A percentile compares a stretch with the other conserved stretches of the same genome.
phyloP scores from a whole-genome alignment of 2,113 vertebrate species.

The Leucopsar rothschildi region DNA sequence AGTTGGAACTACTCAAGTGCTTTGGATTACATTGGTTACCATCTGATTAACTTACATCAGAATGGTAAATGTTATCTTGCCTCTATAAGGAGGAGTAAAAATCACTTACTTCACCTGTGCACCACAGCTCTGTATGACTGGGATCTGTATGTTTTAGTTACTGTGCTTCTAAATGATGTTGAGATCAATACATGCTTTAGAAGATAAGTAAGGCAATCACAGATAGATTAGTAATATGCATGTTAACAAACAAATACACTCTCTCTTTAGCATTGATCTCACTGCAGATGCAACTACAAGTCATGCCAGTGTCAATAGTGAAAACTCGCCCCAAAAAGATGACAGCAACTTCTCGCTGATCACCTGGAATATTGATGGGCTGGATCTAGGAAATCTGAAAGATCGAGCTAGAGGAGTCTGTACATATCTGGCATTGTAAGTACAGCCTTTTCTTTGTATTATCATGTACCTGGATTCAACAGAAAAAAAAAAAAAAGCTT shows the following conservation, averaged over 20 bases:
- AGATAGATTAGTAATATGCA: background rate
- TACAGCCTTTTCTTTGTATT: background rate
- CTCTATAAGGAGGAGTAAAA: background rate
- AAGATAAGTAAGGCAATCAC: background rate
- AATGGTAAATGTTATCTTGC: background rate
- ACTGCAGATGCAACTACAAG: constrained; percentile 75
- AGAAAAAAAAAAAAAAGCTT: background rate
- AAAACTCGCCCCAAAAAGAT: constrained; percentile 52
- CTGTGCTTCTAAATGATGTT: fast-evolving
- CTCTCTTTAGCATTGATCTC: constrained; percentile 84
- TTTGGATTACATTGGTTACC: fast-evolving
- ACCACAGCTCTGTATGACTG: background rate
- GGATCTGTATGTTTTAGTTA: background rate
- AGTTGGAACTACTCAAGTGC: background rate
- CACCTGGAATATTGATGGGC: constrained; percentile 93
- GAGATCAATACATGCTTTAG: background rate
- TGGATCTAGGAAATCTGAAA: constrained; percentile 78
- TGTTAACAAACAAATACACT: background rate
- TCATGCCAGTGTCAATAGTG: background rate
- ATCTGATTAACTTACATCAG: background rate
- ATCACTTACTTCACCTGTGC: background rate
- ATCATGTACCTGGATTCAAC: background rate
- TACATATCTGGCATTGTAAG: constrained; percentile 86
- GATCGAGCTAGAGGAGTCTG: constrained; percentile 88
- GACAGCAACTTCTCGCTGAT: constrained; percentile 80